A percentile compares a stretch with the other conserved stretches of the same genome.
Evolutionary conservation across 2,888 invertebrate species (phyloP).

Genomic region (Clusia tigrina): DNA sequence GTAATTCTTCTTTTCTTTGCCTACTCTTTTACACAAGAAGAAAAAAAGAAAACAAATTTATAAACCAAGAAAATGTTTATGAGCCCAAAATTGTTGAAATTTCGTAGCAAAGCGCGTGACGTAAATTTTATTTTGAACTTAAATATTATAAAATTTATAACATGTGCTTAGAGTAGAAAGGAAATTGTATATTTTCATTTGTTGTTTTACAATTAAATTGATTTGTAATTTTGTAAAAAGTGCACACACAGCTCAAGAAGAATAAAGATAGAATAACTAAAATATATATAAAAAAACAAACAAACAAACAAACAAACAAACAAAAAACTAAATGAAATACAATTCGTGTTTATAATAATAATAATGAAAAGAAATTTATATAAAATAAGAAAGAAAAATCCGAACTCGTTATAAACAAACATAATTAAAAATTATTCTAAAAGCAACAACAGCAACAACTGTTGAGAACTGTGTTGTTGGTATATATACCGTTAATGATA

Average conservation of each 20-base stretch:
- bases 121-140: constrained; percentile 21
- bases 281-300: constrained; percentile 15
- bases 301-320: constrained; percentile 13
- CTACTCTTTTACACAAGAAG: background rate
- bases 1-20: background rate
- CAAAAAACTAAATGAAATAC: constrained; percentile 27
- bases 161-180: constrained; percentile 28
- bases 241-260: constrained; percentile 20
- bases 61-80: background rate
- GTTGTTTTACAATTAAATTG: constrained; percentile 5
- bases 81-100: background rate
- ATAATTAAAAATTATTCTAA: constrained; percentile 15
- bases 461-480: background rate
- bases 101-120: constrained; percentile 16
- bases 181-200: background rate
- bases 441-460: constrained; percentile 19
- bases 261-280: no score
- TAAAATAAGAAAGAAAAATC: background rate
- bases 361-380: background rate
- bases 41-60: background rate
- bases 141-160: constrained; percentile 23
- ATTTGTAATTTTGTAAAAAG: constrained; percentile 22
- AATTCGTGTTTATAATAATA: constrained; percentile 24
- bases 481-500: background rate
- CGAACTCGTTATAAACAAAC: constrained; percentile 14